Evolutionary conservation across 1,140 invertebrate genomes (phyloP).

Genomic region (Monomorium pharaonis): DNA sequence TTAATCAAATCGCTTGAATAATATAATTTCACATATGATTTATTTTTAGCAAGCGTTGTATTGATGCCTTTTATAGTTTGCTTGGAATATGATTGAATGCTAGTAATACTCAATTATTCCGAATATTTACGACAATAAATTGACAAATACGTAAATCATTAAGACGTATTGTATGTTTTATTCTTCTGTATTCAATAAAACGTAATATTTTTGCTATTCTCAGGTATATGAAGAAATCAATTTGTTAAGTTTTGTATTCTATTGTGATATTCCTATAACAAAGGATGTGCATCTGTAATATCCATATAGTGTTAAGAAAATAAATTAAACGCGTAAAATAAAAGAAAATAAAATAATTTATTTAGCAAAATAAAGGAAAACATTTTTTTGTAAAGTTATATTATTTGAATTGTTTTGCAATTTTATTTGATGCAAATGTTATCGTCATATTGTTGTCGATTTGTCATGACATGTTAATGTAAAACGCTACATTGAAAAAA

Average conservation of each 20-base stretch:
- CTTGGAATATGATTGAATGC: conserved; percentile 31
- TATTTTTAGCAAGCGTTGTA: conserved; percentile 49
- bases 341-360: not conserved
- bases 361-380: not conserved
- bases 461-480: not conserved
- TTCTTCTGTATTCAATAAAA: conserved; percentile 6
- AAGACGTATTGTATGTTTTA: not conserved
- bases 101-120: conserved; percentile 66
- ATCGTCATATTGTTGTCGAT: not conserved
- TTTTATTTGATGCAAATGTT: not conserved
- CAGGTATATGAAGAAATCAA: not conserved
- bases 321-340: not conserved
- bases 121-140: conserved; percentile 20
- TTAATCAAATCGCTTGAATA: conserved; percentile 70
- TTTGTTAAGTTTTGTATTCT: not conserved
- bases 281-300: not conserved
- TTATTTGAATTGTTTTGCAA: not conserved
- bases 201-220: not conserved
- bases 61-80: conserved; percentile 18
- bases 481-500: not conserved
- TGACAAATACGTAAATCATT: not conserved
- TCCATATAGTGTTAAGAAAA: not conserved
- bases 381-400: not conserved
- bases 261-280: not conserved
- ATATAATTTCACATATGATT: conserved; percentile 70